Percentiles rank a stretch among this genome's conserved stretches.
These are phyloP conservation scores for Agrilus mali DNA, from an alignment of 2,888 invertebrate genomes.

Conservation along the genomic window DNA sequence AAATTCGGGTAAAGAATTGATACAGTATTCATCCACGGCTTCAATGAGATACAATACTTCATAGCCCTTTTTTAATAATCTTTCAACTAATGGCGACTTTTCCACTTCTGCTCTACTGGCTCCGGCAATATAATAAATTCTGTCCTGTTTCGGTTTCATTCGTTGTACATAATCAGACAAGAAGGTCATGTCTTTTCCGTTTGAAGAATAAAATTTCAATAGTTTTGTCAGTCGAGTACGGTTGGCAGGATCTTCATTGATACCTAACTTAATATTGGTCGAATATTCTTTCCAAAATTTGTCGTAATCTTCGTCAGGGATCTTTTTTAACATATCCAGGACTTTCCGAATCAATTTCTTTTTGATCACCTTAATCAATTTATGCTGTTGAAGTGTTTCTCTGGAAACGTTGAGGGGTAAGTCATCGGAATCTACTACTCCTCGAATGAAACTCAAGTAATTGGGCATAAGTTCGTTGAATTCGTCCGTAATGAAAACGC, in stretches of 20 bases:
- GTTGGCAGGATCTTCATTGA: constrained; percentile 96
- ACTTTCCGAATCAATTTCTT: constrained; percentile 97
- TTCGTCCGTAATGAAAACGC: constrained; percentile 99
- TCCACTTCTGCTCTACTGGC: constrained; percentile 73
- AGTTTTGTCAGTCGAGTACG: constrained; percentile 91
- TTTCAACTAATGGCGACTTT: constrained; percentile 90
- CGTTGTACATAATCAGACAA: constrained; percentile 83
- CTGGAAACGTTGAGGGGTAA: constrained; percentile 95
- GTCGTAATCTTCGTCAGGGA: constrained; percentile 76
- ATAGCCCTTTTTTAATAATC: constrained; percentile 82
- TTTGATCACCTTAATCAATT: constrained; percentile 96
- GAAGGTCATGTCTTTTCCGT: constrained; percentile 51
- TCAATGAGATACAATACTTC: constrained; percentile 92
- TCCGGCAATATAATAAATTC: constrained; percentile 95
- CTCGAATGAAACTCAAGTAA: constrained; percentile 88
- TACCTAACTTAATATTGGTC: constrained; percentile 71
- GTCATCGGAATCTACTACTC: constrained; percentile 98
- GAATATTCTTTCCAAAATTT: constrained; percentile 99
- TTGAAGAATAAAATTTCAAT: constrained; percentile 79
- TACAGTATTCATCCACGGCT: constrained; percentile 96
- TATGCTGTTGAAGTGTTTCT: constrained; percentile 97
- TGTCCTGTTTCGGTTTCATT: constrained; percentile 90
- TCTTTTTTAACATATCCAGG: constrained; percentile 95
- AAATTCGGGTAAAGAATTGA: constrained; percentile 92
- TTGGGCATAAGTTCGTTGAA: constrained; percentile 99